Conservation (phyloP, 2,113 vertebrate genomes). For the Sterna hirundo region DNA sequence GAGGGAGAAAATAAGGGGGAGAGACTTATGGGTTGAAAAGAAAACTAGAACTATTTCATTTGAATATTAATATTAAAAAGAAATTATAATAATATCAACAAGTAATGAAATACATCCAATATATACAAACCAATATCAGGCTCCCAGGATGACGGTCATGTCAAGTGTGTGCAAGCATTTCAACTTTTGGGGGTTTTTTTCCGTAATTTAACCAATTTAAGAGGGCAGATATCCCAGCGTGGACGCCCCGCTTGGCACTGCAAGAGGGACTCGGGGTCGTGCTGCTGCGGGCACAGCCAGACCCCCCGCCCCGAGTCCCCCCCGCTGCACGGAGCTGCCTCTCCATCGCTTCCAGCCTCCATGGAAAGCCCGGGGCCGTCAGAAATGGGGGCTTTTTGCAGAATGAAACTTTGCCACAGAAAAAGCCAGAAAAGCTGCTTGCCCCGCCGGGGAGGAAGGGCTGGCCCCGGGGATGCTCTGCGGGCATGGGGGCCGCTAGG, state of each 20-base stretch:
- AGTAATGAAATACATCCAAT: no score
- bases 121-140: no score
- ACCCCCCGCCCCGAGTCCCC: no score
- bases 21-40: not conserved
- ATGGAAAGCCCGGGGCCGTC: no score
- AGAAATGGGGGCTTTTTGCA: not conserved
- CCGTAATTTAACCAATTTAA: fast-evolving
- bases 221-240: fast-evolving
- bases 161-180: not conserved
- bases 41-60: not conserved
- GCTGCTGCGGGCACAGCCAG: fast-evolving
- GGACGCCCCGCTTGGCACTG: not conserved
- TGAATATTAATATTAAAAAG: not conserved
- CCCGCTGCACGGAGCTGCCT: fast-evolving
- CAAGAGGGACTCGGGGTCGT: not conserved
- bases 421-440: not conserved
- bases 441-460: not conserved
- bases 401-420: not conserved
- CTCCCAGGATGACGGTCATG: not conserved
- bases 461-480: not conserved
- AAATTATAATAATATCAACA: no score
- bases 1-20: no score
- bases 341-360: not conserved
- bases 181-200: not conserved
- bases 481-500: fast-evolving